A percentile compares a stretch with the other conserved stretches of the same genome.
Conservation (phyloP, 2,113 vertebrate species). For the Nyctereutes procyonoides region DNA sequence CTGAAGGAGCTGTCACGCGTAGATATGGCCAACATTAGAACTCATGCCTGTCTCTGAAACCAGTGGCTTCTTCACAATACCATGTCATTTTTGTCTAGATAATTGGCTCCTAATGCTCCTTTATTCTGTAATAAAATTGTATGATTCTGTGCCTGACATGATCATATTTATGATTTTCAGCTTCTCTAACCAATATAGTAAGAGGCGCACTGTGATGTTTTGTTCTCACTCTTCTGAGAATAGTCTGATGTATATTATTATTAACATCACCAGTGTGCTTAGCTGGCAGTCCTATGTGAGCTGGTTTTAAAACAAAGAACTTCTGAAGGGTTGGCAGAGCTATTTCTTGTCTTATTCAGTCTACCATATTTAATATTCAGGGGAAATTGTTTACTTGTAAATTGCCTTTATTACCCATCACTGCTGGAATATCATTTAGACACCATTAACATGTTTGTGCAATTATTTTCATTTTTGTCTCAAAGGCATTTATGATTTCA, state of each 20-base stretch:
- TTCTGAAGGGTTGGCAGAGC: not conserved
- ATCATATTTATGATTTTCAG: not conserved
- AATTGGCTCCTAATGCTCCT: not conserved
- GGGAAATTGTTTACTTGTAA: not conserved
- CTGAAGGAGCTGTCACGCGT: not conserved
- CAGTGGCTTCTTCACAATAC: not conserved
- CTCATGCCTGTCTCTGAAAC: not conserved
- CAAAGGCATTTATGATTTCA: slow-evolving; percentile 17
- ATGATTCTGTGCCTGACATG: not conserved
- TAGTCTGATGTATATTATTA: not conserved
- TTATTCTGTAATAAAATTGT: not conserved
- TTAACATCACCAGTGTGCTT: not conserved
- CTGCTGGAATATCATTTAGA: not conserved
- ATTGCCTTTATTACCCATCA: not conserved
- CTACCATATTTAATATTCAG: slow-evolving; percentile 18
- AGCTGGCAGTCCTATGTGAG: not conserved
- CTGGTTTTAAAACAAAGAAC: not conserved
- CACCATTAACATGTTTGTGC: not conserved
- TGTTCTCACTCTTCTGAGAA: not conserved
- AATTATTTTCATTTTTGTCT: slow-evolving; percentile 54
- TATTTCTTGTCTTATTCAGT: not conserved
- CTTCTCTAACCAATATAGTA: not conserved
- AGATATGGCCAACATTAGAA: not conserved
- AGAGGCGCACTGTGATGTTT: not conserved
- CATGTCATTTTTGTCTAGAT: not conserved